These are phyloP conservation scores for Panagrolaimus sp. DNA, from an alignment of 1,140 invertebrate species.

Conservation along the genomic window DNA sequence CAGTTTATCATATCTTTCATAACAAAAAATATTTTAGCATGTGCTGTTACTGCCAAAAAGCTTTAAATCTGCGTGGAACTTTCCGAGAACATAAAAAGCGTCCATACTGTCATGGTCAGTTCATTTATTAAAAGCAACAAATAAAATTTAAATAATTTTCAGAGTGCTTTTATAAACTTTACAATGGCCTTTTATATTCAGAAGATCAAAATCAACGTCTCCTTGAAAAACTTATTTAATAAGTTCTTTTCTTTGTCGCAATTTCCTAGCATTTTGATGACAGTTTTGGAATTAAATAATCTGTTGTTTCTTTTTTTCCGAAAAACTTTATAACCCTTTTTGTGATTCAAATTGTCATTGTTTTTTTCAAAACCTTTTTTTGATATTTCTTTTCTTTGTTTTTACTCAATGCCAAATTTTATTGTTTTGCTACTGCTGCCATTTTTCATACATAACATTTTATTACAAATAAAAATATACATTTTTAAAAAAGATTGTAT, in stretches of 20 bases:
- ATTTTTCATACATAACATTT: no score
- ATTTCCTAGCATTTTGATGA: background rate
- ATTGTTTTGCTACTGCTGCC: no score
- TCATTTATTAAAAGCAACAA: background rate
- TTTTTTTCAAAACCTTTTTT: no score
- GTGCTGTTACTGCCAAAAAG: slow-evolving; percentile 58
- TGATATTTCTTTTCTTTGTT: no score
- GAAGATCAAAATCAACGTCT: slow-evolving; percentile 34
- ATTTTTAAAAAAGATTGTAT: no score
- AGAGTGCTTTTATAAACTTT: slow-evolving; percentile 57
- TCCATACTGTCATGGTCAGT: slow-evolving; percentile 46
- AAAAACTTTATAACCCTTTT: no score
- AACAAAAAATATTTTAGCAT: slow-evolving; percentile 35
- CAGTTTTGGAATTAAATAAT: no score
- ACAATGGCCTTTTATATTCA: slow-evolving; percentile 50
- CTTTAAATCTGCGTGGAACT: slow-evolving; percentile 55
- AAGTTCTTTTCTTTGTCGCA: background rate
- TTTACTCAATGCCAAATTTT: no score
- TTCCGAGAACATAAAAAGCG: slow-evolving; percentile 54
- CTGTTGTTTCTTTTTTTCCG: no score
- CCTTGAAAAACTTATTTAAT: slow-evolving; percentile 46
- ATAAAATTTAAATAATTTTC: slow-evolving; percentile 25
- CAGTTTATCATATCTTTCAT: no score
- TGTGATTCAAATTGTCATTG: no score
- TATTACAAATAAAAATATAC: no score